Conservation (phyloP, 23 tunicate species). For the Aplidium turbinatum region DNA sequence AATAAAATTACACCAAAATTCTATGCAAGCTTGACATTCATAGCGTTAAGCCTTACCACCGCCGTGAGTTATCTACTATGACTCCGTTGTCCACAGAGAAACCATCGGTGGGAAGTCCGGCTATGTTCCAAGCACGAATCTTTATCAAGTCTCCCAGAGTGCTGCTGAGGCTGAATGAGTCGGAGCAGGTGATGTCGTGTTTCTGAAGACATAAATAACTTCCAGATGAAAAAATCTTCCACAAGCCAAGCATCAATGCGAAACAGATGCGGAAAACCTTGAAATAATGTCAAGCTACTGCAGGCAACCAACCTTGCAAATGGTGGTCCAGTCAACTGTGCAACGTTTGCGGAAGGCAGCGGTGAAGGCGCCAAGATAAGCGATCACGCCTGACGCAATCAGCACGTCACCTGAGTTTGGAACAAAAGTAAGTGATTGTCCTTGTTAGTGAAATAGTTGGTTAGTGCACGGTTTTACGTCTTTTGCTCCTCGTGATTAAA, state of each 20-base stretch:
- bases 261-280: not conserved
- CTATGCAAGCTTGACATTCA: too few species aligned
- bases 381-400: constrained; percentile 95
- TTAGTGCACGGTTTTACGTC: too few species aligned
- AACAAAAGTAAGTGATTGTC: too few species aligned
- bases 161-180: constrained; percentile 75
- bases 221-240: not conserved
- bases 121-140: constrained; percentile 93
- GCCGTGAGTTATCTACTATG: constrained; percentile 92
- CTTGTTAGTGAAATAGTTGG: too few species aligned
- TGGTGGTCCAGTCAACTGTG: constrained; percentile 80
- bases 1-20: too few species aligned
- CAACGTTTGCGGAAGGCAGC: constrained; percentile 83
- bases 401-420: constrained; percentile 96
- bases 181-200: constrained; percentile 95
- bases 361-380: constrained; percentile 97
- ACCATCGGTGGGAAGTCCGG: constrained; percentile 90
- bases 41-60: constrained; percentile 92
- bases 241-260: not conserved
- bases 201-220: constrained; percentile 29
- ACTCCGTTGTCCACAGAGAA: constrained; percentile 98
- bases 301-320: constrained; percentile 61
- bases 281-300: not conserved
- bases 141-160: constrained; percentile 94
- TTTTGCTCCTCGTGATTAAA: too few species aligned